Conservation (phyloP, 2,888 invertebrate species). For the Zele albiditarsus region DNA sequence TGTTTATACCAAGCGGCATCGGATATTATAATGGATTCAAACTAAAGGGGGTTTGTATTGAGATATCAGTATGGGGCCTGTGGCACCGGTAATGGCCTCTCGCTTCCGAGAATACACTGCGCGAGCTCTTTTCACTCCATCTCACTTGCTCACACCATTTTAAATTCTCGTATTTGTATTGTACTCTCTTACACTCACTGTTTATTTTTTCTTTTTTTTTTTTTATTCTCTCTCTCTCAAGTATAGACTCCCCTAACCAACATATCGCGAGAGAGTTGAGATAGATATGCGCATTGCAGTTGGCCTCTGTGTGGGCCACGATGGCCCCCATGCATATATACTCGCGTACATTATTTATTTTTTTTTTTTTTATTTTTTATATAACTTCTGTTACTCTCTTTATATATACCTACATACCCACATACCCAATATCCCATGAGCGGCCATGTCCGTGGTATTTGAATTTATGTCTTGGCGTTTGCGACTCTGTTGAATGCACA, state of each 20-base stretch:
- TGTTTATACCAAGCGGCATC: conserved; percentile 48
- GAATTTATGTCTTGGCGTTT: conserved; percentile 47
- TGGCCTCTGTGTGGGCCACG: conserved; percentile 43
- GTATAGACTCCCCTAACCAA: conserved; percentile 57
- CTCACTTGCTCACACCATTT: neutral
- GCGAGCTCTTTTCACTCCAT: conserved; percentile 10
- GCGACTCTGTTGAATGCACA: conserved; percentile 39
- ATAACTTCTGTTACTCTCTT: conserved; percentile 22
- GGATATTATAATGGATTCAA: conserved; percentile 71
- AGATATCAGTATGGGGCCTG: conserved; percentile 71
- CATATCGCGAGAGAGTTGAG: conserved; percentile 47
- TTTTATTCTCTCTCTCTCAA: neutral
- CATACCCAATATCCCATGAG: conserved; percentile 45
- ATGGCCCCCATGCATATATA: conserved; percentile 8
- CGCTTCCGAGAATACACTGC: conserved; percentile 66
- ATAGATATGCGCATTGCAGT: conserved; percentile 57
- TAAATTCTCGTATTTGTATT: neutral
- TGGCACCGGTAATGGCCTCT: conserved; percentile 69
- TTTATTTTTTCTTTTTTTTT: no score
- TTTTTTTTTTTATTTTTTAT: conserved; percentile 13
- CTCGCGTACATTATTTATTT: conserved; percentile 23
- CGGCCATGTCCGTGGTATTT: conserved; percentile 41
- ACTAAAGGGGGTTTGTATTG: conserved; percentile 71
- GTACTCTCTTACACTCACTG: conserved; percentile 1
- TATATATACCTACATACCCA: conserved; percentile 42